phyloP scores from a whole-genome alignment of 2,888 invertebrate genomes.

The Tetanocera ferruginea region DNA sequence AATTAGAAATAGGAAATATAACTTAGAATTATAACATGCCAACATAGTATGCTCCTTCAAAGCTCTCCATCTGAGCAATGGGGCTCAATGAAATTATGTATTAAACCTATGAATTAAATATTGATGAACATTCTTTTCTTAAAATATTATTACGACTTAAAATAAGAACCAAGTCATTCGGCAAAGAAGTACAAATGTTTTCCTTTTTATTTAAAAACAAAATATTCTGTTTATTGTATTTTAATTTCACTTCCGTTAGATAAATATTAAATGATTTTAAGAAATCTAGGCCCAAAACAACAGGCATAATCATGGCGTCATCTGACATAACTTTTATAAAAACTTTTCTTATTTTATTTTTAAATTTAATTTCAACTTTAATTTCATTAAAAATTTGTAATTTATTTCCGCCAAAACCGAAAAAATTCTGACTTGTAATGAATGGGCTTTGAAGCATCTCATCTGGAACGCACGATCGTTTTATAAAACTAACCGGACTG shows the following conservation, averaged over 20 bases:
- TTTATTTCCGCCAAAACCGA: constrained; percentile 24
- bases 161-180: not conserved
- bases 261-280: too few relatives aligned
- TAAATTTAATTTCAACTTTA: constrained; percentile 35
- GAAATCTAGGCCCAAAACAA: too few relatives aligned
- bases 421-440: not conserved
- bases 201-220: not conserved
- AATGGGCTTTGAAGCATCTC: not conserved
- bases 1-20: too few relatives aligned
- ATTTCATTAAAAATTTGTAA: constrained; percentile 20
- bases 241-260: too few relatives aligned
- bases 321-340: constrained; percentile 34
- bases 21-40: too few relatives aligned
- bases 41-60: too few relatives aligned
- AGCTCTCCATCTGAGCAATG: too few relatives aligned
- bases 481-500: constrained; percentile 15
- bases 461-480: not conserved
- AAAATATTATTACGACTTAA: not conserved
- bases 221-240: not conserved
- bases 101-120: too few relatives aligned
- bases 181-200: not conserved
- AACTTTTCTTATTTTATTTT: constrained; percentile 14
- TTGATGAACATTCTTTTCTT: too few relatives aligned
- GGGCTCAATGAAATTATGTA: too few relatives aligned
- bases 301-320: constrained; percentile 32